Base-by-base conservation (phyloP, 2,113 vertebrate genomes). In the Elephantulus edwardii region DNA sequence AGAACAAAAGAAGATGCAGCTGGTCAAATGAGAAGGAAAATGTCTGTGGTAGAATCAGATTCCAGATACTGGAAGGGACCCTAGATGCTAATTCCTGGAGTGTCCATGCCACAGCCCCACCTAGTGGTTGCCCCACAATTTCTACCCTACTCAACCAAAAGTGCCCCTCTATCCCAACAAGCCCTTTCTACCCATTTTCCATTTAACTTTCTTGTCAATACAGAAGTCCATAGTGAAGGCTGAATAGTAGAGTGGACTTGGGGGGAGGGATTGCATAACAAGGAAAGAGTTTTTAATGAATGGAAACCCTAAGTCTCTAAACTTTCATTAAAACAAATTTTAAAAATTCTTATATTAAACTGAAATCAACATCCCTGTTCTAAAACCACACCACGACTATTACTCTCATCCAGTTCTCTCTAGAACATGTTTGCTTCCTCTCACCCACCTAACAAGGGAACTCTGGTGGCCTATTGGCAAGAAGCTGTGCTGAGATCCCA, bases 121-220 rank as follows among this genome's bases (percentile, higher is more conserved):
- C 94, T 93, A 74, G 84, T 81, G 94, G 94, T 80, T 92, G 93
- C 93, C 94, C 92, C 82, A 19, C 12, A 5, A 8, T 50, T 13
- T 30, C 52, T 20, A 48, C 42, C 60, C 1, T 1, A 14, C 71
- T 17, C 72, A 5, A 6, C 40, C 40, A 3, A 20, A 78, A 16
- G 46, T 0, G 3, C 20, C 28, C 35, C n/a, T 2, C 5, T 3
- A n/a, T 0, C 16, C 42, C 22, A 3, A 5, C 28, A 28, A 74
- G 38, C 26, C 35, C 35, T 38, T 9, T n/a, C n/a, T 48, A 66
- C 62, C 66, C 33, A 70, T 62, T 42, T n/a, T n/a, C n/a, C n/a
- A n/a, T n/a, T n/a, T n/a, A n/a, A n/a, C n/a, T n/a, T n/a, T n/a
- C n/a, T n/a, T n/a, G n/a, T n/a, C n/a, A n/a, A n/a, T n/a, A n/a